Percentiles rank a stretch among this genome's conserved stretches.
Conservation (phyloP, 2,888 invertebrate species). For the Blastobasis adustella region DNA sequence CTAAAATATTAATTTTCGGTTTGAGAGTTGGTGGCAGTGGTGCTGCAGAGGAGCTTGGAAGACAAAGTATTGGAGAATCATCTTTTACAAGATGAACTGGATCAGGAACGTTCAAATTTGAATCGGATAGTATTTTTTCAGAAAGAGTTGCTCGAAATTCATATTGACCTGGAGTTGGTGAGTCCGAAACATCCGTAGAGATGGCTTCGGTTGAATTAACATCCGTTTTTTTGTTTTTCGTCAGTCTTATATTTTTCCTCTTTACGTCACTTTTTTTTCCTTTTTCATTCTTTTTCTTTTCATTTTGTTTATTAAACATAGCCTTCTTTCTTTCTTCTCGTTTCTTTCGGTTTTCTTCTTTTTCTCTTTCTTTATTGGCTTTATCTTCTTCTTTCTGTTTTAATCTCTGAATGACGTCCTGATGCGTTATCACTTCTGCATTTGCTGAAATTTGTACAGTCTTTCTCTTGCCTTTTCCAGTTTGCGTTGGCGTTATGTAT, state of each 20-base stretch:
- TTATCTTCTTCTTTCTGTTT: not conserved
- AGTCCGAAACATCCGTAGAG: no score
- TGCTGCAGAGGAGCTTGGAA: not conserved
- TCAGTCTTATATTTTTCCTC: not conserved
- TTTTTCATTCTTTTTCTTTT: not conserved
- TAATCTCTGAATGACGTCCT: not conserved
- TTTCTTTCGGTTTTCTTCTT: not conserved
- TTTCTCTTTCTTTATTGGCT: not conserved
- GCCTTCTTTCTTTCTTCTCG: not conserved
- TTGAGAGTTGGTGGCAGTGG: not conserved
- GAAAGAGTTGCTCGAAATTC: no score
- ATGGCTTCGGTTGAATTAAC: no score
- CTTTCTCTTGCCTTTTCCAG: not conserved
- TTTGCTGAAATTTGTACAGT: not conserved
- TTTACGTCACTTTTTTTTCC: not conserved
- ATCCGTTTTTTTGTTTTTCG: not conserved
- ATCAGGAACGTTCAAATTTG: no score
- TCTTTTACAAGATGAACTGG: no score
- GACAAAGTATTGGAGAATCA: no score
- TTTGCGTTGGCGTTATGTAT: not conserved
- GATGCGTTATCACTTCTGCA: not conserved
- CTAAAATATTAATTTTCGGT: not conserved
- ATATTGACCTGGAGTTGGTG: no score
- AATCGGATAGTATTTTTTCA: no score
- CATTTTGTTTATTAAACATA: not conserved